Evolutionary conservation across 1,140 invertebrate genomes (phyloP), one percentile per base, ranked within the genome.

Genomic region (Whitmania pigra): DNA sequence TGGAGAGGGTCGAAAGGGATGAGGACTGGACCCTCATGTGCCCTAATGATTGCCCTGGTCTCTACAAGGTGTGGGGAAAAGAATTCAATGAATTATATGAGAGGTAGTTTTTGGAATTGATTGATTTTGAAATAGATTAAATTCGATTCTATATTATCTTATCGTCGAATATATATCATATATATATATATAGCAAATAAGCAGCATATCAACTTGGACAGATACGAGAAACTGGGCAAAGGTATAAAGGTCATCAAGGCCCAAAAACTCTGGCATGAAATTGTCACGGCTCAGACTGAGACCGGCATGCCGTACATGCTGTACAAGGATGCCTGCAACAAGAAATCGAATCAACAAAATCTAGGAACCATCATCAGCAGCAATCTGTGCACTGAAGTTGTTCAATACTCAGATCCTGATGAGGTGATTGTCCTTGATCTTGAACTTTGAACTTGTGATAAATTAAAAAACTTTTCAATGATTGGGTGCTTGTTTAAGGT

Each of bases 261-360:
- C 0, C 90, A 93, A 80, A 83, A 88, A 73, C 79, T 99, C 60
- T 99, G 94, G 94, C 90, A 89, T 77, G 90, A 92, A 27, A 94
- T 99, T 73, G 88, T 98, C 75, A 89, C 93, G 79, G 87, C 94
- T 0, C 97, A 99, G 85, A 91, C 96, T 6, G 97, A 99, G 86
- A 99, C 95, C 22, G 97, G 97, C 36, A 94, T 90, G 22, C 96
- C 97, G 7, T 99, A 95, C 79, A 97, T 99, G 92, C 82, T 86
- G 0, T 98, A 96, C 79, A 98, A 97, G 83, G 97, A 99, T 85
- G 87, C 92, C 20, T 98, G 95, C 78, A 99, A 99, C 80, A 83
- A 89, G 13, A 99, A 99, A 84, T 93, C 91, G 69, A 99, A 99
- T 82, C 97, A 99, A 79, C 89, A 99, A 82, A 98, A 99, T 84